Conservation (phyloP, 2,888 invertebrate genomes). For the Nymphalis c-album region DNA sequence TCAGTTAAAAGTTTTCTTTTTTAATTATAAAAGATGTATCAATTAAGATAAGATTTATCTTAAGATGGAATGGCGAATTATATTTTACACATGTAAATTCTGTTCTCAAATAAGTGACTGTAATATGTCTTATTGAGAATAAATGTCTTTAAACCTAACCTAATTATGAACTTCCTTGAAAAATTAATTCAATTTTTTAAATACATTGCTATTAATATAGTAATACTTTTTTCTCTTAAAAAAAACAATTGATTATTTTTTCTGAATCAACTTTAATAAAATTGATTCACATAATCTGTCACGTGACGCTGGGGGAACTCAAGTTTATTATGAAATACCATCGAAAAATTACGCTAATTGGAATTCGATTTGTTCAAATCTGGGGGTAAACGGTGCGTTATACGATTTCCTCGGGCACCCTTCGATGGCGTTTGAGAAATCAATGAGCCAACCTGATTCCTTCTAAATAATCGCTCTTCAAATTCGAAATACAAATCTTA, state of each 20-base stretch:
- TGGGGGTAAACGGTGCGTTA: constrained; percentile 58
- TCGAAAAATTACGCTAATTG: constrained; percentile 51
- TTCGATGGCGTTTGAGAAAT: constrained; percentile 67
- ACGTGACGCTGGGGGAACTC: constrained; percentile 23
- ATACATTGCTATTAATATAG: too few species aligned
- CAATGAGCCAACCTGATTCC: constrained; percentile 48
- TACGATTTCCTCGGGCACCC: constrained; percentile 66
- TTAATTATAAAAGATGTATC: too few species aligned
- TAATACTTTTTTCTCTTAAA: neutral
- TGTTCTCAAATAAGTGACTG: too few species aligned
- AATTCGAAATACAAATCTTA: neutral
- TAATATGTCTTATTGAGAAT: too few species aligned
- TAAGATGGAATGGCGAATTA: too few species aligned
- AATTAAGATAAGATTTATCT: too few species aligned
- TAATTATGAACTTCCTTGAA: too few species aligned
- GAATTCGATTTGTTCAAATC: constrained; percentile 62
- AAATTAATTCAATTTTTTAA: too few species aligned
- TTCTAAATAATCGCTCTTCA: constrained; percentile 10
- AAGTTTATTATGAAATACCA: constrained; percentile 41
- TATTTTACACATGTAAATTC: too few species aligned
- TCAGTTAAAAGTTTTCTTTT: neutral
- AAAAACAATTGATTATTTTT: neutral
- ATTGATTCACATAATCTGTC: constrained; percentile 10
- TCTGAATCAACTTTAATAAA: neutral
- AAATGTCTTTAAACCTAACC: too few species aligned